Conservation (phyloP, 2,113 vertebrate species). For the Menidia beryllina region DNA sequence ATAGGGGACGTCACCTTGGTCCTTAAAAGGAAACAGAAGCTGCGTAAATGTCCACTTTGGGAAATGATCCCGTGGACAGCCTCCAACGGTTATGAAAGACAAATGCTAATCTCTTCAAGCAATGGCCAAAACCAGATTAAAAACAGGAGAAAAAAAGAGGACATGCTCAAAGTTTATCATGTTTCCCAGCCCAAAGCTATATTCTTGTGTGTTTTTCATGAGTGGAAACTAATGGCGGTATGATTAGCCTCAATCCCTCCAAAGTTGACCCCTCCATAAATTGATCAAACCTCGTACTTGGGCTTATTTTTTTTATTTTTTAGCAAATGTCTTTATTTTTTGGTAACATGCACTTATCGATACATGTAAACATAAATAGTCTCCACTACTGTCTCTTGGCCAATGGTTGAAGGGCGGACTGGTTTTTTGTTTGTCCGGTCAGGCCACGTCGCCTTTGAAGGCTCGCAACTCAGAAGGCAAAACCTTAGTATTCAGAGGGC, state of each 20-base stretch:
- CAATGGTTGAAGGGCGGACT: conserved; percentile 20
- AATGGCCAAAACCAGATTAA: background rate
- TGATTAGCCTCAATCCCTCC: conserved; percentile 42
- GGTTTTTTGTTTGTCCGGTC: conserved; percentile 21
- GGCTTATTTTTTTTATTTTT: conserved; percentile 21
- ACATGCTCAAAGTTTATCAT: too few species aligned
- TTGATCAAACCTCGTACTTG: conserved; percentile 19
- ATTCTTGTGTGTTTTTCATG: too few species aligned
- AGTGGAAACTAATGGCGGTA: conserved; percentile 50
- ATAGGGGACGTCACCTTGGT: background rate
- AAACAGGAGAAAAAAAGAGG: conserved; percentile 65
- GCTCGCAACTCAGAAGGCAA: conserved; percentile 29
- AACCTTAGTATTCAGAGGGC: conserved; percentile 20
- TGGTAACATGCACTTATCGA: conserved; percentile 14
- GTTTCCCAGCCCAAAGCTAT: too few species aligned
- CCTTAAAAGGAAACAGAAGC: background rate
- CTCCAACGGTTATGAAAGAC: conserved; percentile 14
- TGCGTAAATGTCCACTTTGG: conserved; percentile 2
- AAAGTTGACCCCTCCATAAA: conserved; percentile 45
- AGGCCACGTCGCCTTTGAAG: conserved; percentile 51
- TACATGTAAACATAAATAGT: conserved; percentile 15
- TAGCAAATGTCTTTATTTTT: conserved; percentile 12
- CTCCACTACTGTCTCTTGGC: conserved; percentile 8
- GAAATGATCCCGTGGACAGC: conserved; percentile 15
- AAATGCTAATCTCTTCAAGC: conserved; percentile 14